phyloP scores from a whole-genome alignment of 1,140 invertebrate genomes.

The Babylonia areolata region DNA sequence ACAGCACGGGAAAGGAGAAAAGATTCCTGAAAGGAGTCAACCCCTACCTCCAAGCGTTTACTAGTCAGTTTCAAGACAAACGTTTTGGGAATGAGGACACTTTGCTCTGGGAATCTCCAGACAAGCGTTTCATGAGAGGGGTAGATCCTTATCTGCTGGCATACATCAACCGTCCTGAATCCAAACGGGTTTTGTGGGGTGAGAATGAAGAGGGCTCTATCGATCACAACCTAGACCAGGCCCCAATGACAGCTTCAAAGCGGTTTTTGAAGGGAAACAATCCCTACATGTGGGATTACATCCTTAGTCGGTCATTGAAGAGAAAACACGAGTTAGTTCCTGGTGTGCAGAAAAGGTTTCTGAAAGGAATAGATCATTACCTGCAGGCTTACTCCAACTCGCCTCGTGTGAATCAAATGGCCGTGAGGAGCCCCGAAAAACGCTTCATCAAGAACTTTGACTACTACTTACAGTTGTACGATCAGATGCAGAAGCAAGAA shows the following conservation, averaged over 20 bases:
- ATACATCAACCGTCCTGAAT: neutral
- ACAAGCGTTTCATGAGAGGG: conserved; percentile 15
- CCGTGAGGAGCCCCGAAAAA: neutral
- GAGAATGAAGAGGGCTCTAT: neutral
- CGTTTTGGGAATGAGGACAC: neutral
- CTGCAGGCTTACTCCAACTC: neutral
- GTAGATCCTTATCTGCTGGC: neutral
- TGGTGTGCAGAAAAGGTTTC: neutral
- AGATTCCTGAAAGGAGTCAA: conserved; percentile 20
- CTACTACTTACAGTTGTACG: conserved; percentile 4
- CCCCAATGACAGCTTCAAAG: neutral
- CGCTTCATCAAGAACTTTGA: conserved; percentile 18
- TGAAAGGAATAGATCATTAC: conserved; percentile 16
- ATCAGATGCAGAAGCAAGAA: neutral
- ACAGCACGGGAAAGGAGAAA: neutral
- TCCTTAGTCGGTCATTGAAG: neutral
- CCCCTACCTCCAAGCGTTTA: neutral
- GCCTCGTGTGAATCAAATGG: neutral
- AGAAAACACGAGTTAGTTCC: neutral
- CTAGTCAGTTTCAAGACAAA: neutral
- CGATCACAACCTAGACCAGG: neutral
- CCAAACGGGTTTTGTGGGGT: neutral
- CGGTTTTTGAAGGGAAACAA: conserved; percentile 2
- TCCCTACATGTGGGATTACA: neutral
- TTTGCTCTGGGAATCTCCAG: neutral